phyloP scores from a whole-genome alignment of 2,113 vertebrate genomes.

The Plecotus auritus region DNA sequence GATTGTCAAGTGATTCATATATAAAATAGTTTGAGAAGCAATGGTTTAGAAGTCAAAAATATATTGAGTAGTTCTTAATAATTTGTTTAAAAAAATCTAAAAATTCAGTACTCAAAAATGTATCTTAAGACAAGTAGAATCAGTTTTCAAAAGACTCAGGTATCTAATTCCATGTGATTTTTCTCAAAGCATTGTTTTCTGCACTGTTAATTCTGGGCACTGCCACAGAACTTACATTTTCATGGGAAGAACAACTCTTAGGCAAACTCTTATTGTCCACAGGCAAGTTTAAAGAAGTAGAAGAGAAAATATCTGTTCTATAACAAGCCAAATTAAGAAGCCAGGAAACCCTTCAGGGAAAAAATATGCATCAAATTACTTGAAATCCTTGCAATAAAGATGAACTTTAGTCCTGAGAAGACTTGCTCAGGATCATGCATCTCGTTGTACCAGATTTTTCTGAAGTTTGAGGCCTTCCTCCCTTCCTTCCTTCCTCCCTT shows the following conservation, averaged over 20 bases:
- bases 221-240: background rate
- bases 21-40: background rate
- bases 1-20: background rate
- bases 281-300: background rate
- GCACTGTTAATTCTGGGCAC: background rate
- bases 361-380: background rate
- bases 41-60: background rate
- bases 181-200: background rate
- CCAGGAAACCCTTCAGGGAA: background rate
- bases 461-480: background rate
- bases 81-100: background rate
- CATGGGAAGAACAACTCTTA: background rate
- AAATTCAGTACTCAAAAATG: background rate
- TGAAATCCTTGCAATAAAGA: background rate
- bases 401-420: background rate
- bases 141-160: background rate
- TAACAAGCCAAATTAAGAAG: background rate
- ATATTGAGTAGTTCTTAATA: background rate
- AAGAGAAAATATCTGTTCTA: background rate
- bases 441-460: background rate
- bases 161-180: background rate
- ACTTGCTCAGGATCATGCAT: background rate
- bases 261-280: background rate
- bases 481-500: accelerated
- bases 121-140: background rate